phyloP scores from a whole-genome alignment of 2,888 invertebrate species.

The Peribatodes rhomboidaria region DNA sequence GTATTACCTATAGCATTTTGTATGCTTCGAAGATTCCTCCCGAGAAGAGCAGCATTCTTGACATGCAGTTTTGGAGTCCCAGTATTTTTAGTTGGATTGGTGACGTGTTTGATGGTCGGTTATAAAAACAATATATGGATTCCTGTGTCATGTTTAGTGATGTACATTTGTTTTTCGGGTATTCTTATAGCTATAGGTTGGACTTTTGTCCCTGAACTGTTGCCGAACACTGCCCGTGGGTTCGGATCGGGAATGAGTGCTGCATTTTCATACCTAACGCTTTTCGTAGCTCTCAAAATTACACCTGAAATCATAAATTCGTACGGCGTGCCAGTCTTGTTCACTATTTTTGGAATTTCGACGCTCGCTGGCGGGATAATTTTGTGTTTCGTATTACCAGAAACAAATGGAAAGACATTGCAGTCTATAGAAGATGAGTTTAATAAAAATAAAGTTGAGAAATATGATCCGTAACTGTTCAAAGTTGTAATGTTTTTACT shows the following conservation, averaged over 20 bases:
- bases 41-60: not conserved
- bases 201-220: conserved; percentile 11
- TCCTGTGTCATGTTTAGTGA: not conserved
- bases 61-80: not conserved
- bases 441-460: not conserved
- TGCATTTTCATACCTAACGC: not conserved
- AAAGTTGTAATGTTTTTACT: not conserved
- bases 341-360: not conserved
- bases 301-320: not conserved
- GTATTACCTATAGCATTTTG: not conserved
- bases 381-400: conserved; percentile 12
- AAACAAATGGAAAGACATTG: conserved; percentile 8
- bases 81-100: not conserved
- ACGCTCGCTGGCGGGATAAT: not conserved
- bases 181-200: not conserved
- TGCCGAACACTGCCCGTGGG: conserved; percentile 5
- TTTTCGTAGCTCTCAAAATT: not conserved
- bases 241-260: conserved; percentile 2
- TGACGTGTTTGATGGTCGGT: not conserved
- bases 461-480: not conserved
- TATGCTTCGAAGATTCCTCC: not conserved
- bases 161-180: not conserved
- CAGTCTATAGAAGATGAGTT: conserved; percentile 11
- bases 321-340: not conserved
- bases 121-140: not conserved